Evolutionary conservation across 2,113 vertebrate species (phyloP), one percentile per base, ranked within the genome.

Genomic region (Saccopteryx leptura): DNA sequence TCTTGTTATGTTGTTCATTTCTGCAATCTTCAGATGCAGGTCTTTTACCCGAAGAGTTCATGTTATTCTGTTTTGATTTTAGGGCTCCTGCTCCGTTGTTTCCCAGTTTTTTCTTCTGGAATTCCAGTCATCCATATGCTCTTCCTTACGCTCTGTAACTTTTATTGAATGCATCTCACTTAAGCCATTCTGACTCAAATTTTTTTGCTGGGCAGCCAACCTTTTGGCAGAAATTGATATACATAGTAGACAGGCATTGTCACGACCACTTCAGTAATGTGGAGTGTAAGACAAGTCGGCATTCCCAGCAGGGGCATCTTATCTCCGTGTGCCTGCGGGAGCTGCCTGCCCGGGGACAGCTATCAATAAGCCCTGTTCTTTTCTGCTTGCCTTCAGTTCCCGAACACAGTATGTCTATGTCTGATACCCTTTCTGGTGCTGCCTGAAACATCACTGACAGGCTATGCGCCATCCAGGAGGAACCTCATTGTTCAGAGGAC

Each of bases 401-500:
- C 8, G 54, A 11, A 28, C 39, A n/a, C 80, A 46, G 12, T 90
- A 39, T 4, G 78, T 90, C 91, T 56, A 3, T 26, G 92, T 58
- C 92, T 75, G 92, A 95, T 90, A 88, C 39, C 89, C 89, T 56
- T 26, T 88, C 61, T 50, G 68, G 10, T 60, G 75, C 91, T 52
- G 90, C 50, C 61, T 80, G 75, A 80, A 94, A 56, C 50, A 26
- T 81, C 87, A 63, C 28, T 72, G 96, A 95, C 95, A 94, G 71
- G 87, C 8, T 71, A 83, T 61, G 78, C 52, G 9, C 2, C 33
- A 10, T 79, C 24, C 52, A 94, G 86, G 54, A 95, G 48, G 80
- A 56, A 75, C 48, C 9, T 19, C 56, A 52, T 69, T 78, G 60
- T 88, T 54, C 56, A 15, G n/a, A 5, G 2, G 21, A n/a, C 46